Evolutionary conservation across 2,113 vertebrate species (phyloP).

Genomic region (Tachuris rubrigastra): DNA sequence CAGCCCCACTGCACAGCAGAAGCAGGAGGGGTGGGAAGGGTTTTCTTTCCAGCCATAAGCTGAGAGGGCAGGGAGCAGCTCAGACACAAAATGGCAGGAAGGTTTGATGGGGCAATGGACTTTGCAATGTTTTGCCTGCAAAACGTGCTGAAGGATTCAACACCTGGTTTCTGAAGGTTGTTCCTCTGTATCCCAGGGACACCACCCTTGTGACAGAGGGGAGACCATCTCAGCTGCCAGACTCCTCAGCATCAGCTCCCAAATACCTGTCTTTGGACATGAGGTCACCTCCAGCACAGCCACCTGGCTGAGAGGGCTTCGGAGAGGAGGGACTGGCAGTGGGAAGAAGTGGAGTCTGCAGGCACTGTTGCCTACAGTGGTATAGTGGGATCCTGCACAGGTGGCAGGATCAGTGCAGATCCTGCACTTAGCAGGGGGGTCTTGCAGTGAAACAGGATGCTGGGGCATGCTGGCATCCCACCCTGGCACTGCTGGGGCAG

Average conservation of each 20-base stretch:
- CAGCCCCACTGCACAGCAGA: neutral
- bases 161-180: neutral
- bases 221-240: neutral
- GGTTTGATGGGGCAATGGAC: neutral
- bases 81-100: fast-evolving
- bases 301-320: neutral
- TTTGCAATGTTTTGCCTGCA: neutral
- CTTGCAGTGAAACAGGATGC: neutral
- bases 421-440: fast-evolving
- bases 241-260: neutral
- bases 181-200: neutral
- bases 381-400: neutral
- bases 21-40: neutral
- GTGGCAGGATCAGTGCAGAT: no score
- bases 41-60: neutral
- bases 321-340: neutral
- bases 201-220: fast-evolving
- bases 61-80: neutral
- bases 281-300: neutral
- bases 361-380: neutral
- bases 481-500: neutral
- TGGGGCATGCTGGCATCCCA: neutral
- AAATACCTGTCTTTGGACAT: neutral
- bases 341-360: neutral
- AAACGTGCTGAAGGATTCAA: neutral